Evolutionary conservation across 2,113 vertebrate species (phyloP).

Genomic region (Megaptera novaeangliae): DNA sequence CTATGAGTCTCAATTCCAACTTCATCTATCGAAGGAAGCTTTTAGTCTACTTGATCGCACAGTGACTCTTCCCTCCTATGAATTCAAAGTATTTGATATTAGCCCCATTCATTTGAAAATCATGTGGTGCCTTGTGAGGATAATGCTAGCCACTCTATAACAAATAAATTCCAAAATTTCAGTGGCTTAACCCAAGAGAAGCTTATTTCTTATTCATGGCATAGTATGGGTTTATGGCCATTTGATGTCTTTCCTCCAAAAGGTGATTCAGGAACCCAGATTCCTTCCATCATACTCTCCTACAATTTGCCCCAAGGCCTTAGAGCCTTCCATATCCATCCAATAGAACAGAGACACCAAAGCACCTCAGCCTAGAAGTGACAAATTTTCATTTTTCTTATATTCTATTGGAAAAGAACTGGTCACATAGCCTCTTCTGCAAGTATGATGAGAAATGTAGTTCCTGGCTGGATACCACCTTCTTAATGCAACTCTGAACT

Average conservation of each 20-base stretch:
- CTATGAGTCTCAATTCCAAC: background rate
- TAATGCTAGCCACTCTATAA: background rate
- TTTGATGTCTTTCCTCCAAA: background rate
- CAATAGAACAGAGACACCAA: background rate
- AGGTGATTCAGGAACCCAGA: background rate
- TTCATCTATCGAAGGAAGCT: background rate
- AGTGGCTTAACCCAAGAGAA: background rate
- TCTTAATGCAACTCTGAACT: background rate
- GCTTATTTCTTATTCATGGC: background rate
- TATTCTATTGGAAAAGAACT: background rate
- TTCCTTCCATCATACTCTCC: background rate
- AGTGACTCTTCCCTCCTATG: background rate
- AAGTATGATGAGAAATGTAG: background rate
- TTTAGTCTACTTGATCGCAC: background rate
- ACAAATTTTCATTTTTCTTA: background rate
- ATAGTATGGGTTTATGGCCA: background rate
- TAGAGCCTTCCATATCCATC: background rate
- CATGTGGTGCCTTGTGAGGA: background rate
- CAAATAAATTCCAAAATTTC: background rate
- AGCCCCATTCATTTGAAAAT: background rate
- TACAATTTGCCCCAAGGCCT: background rate
- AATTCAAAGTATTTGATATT: background rate
- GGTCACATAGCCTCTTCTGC: background rate
- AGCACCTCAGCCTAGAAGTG: background rate
- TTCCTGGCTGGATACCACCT: background rate